A percentile compares a stretch with the other conserved stretches of the same genome.
Conservation (phyloP, 1,140 invertebrate species). For the Polyergus mexicanus region DNA sequence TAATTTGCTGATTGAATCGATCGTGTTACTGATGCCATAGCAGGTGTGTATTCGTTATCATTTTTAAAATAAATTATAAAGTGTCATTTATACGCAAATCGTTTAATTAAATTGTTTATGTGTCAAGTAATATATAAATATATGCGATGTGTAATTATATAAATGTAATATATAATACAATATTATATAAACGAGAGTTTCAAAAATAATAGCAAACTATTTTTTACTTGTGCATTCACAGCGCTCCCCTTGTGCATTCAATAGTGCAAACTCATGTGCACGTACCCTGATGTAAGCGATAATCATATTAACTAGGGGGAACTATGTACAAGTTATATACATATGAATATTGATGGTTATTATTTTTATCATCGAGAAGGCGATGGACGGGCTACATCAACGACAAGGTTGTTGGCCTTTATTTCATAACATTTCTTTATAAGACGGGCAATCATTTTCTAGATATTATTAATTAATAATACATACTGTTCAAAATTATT, state of each 20-base stretch:
- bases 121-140: not conserved
- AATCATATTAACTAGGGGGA: not conserved
- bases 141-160: not conserved
- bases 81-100: not conserved
- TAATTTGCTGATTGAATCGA: slow-evolving; percentile 6
- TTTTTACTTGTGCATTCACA: slow-evolving; percentile 15
- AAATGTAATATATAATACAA: not conserved
- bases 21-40: slow-evolving; percentile 8
- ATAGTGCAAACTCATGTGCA: not conserved
- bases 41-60: not conserved
- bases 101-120: not conserved
- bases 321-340: too few relatives aligned
- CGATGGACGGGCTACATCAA: slow-evolving; percentile 3
- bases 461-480: slow-evolving; percentile 24
- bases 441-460: slow-evolving; percentile 13
- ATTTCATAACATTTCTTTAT: slow-evolving; percentile 37
- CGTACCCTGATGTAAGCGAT: not conserved
- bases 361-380: slow-evolving; percentile 41
- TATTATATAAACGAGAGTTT: slow-evolving; percentile 21
- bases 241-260: not conserved
- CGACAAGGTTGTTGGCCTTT: slow-evolving; percentile 37
- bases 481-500: slow-evolving; percentile 1
- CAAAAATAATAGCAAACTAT: not conserved
- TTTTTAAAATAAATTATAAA: not conserved
- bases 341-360: slow-evolving; percentile 37